phyloP scores from a whole-genome alignment of 2,113 vertebrate genomes.

The Psephotus haematonotus region DNA sequence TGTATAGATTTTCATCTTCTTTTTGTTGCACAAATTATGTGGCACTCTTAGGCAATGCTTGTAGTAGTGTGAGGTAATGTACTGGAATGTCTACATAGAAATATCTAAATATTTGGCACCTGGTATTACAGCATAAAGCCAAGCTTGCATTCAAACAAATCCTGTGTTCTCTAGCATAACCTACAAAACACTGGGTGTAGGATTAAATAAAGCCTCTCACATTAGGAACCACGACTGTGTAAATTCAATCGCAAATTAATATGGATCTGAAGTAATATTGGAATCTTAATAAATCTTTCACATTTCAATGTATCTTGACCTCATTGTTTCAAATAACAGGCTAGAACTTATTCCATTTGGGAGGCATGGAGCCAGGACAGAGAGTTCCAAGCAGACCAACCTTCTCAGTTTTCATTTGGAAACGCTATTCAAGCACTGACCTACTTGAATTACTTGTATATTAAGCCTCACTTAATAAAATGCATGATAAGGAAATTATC shows the following conservation, averaged over 20 bases:
- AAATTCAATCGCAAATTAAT: conserved; percentile 27
- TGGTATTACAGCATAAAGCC: neutral
- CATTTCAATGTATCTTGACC: neutral
- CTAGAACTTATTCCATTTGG: neutral
- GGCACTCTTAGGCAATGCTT: conserved; percentile 21
- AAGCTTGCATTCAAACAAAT: neutral
- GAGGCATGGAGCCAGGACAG: neutral
- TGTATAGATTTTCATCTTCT: conserved; percentile 19
- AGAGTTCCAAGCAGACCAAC: neutral
- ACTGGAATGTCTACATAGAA: neutral
- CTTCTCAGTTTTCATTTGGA: neutral
- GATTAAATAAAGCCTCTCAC: conserved; percentile 6
- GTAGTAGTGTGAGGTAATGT: neutral
- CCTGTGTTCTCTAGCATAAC: neutral
- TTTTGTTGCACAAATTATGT: conserved; percentile 27
- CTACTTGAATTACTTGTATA: neutral
- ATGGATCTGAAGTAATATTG: conserved; percentile 15
- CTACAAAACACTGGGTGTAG: neutral
- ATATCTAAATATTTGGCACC: neutral
- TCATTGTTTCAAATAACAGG: neutral
- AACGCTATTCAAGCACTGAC: neutral
- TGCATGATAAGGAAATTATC: conserved; percentile 47
- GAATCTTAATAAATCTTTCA: neutral
- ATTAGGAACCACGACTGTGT: neutral
- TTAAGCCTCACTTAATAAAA: conserved; percentile 50